These are phyloP conservation scores for Anadara kagoshimensis DNA, from an alignment of 1,140 invertebrate species.

Conservation along the genomic window DNA sequence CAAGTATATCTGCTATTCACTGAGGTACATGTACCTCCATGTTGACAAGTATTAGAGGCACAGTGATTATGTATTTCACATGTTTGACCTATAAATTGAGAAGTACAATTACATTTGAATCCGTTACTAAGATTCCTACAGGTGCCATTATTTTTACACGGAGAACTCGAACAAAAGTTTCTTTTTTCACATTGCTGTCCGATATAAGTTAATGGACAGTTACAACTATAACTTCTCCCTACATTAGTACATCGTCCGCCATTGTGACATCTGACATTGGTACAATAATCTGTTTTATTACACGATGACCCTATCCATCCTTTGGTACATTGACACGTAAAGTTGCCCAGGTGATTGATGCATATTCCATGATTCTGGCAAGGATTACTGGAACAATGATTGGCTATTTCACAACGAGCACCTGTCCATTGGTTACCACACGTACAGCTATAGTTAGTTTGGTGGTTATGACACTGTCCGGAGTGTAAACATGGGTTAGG, in stretches of 20 bases:
- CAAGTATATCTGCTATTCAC: background rate
- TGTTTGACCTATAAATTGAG: background rate
- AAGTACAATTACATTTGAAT: background rate
- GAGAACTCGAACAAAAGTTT: background rate
- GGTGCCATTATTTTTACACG: background rate
- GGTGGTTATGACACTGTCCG: background rate
- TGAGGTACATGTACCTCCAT: background rate
- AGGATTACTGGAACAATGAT: constrained; percentile 78
- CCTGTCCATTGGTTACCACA: constrained; percentile 97
- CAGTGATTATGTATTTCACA: constrained; percentile 7
- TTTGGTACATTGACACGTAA: constrained; percentile 89
- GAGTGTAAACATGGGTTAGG: background rate
- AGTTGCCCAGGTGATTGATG: constrained; percentile 84
- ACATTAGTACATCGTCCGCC: background rate
- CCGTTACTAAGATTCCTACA: background rate
- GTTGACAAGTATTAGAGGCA: background rate
- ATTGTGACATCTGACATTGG: background rate
- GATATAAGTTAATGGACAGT: background rate
- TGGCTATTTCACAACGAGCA: constrained; percentile 87
- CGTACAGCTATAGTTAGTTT: constrained; percentile 53
- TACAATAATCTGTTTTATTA: background rate
- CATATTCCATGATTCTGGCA: constrained; percentile 85
- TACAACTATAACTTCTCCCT: background rate
- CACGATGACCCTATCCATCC: constrained; percentile 73
- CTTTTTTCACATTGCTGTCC: background rate